Evolutionary conservation across 2,888 invertebrate species (phyloP), one percentile per base, ranked within the genome.

Genomic region (Cacoxenus indagator): DNA sequence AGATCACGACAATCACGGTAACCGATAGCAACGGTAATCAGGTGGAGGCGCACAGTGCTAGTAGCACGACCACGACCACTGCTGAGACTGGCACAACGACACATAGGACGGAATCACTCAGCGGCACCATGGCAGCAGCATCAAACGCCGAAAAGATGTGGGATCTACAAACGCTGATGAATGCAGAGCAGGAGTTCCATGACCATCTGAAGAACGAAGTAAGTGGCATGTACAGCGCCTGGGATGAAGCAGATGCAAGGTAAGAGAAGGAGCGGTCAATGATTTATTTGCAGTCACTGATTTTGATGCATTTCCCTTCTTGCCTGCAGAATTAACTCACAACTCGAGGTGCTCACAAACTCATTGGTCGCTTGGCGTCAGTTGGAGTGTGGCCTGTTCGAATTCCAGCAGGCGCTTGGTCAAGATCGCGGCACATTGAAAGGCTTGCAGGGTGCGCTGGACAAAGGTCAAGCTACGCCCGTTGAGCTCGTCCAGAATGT

Each of bases 361-460:
- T 92, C 94, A 11, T 90, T 93, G 61, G 90, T 91, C 75, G 92
- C 92, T 31, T 94, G 94, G 94, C 91, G 92, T 67, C 93, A 94
- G 85, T 92, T 95, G 88, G 94, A 94, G 84, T 90, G 90, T 70
- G 93, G 95, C 9, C 89, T 95, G 67, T 91, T 92, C 17, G 94
- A 95, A 85, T 91, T 95, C 72, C 93, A 94, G 82, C 91, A 92
- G 64, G 94, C 94, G 29, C 87, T 95, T 64, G 91, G 92, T 31
- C 92, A 93, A 74, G 95, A 95, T 86, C 85, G 88, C 57, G 88
- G 88, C 70, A 88, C 88, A 8, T 73, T 88, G 0, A 85, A 86
- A 68, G 88, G 88, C 1, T 72, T 88, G 6, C 88, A 88, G 69
- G 88, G 88, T 31, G 88, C 88, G 0, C 69, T 88, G 31, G 85